Conservation (phyloP, 2,888 invertebrate species). For the Aphidoletes aphidimyza region DNA sequence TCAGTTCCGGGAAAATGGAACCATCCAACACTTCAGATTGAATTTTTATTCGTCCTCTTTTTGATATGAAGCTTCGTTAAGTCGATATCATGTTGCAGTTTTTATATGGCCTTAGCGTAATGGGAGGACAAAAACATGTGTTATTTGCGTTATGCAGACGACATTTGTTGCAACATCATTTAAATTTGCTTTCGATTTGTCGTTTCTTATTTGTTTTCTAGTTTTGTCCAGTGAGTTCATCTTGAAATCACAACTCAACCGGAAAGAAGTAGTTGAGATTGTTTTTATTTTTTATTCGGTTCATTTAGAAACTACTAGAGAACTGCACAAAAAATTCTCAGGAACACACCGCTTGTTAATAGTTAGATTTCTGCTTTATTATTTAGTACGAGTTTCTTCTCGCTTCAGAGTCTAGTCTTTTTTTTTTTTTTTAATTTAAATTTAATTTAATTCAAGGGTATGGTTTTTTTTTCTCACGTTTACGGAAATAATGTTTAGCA, state of each 20-base stretch:
- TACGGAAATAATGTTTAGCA: background rate
- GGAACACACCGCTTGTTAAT: slow-evolving; percentile 46
- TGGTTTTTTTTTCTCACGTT: background rate
- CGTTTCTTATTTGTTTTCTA: no score
- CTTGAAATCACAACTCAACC: background rate
- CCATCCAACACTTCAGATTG: no score
- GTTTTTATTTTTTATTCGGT: background rate
- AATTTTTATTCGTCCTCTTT: background rate
- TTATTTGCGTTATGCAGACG: no score
- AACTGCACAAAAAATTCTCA: slow-evolving; percentile 6
- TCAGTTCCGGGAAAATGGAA: no score
- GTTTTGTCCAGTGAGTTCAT: background rate
- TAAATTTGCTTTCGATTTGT: no score
- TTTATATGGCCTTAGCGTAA: slow-evolving; percentile 43
- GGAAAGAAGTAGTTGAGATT: background rate
- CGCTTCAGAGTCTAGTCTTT: background rate
- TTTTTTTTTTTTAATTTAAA: background rate
- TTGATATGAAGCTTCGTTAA: slow-evolving; percentile 9
- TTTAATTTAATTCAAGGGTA: background rate
- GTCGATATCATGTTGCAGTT: background rate
- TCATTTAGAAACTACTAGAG: background rate
- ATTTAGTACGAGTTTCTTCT: background rate
- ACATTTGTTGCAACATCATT: no score
- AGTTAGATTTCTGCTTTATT: background rate
- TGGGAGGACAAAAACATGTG: no score